Conservation (phyloP, 2,113 vertebrate species). For the Tragelaphus buxtoni region DNA sequence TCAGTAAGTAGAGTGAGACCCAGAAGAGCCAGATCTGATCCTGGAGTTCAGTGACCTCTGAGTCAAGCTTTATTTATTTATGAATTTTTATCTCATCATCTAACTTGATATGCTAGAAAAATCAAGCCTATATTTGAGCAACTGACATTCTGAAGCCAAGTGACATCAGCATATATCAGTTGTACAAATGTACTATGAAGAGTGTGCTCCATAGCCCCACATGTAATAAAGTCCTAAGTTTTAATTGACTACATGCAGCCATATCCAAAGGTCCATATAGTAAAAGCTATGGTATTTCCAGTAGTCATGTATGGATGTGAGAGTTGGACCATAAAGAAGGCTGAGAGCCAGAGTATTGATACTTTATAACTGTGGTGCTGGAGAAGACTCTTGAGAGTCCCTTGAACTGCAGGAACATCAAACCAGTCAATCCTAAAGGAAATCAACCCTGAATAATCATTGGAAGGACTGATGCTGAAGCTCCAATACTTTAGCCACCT, state of each 20-base stretch:
- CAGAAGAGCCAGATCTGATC: background rate
- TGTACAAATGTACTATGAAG: background rate
- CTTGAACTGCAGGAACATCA: background rate
- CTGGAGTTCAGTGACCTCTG: background rate
- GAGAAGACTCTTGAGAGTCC: background rate
- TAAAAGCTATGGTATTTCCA: background rate
- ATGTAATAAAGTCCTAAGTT: background rate
- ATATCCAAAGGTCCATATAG: background rate
- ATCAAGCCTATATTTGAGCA: background rate
- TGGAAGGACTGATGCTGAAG: background rate
- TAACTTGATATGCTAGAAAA: background rate
- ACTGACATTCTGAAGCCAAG: background rate
- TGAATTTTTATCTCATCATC: background rate
- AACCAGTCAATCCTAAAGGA: background rate
- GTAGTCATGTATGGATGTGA: background rate
- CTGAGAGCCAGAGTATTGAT: background rate
- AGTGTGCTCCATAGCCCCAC: background rate
- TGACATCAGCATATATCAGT: background rate
- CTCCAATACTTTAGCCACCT: background rate
- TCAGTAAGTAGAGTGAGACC: background rate
- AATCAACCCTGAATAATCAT: background rate
- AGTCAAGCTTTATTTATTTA: background rate
- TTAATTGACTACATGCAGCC: background rate
- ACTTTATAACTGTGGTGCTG: background rate
- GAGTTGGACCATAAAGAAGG: background rate